Evolutionary conservation across 2,797 vertebrate species (phyloP), one percentile per base, ranked within the genome.

Genomic region (Pseudochromis fuscus): DNA sequence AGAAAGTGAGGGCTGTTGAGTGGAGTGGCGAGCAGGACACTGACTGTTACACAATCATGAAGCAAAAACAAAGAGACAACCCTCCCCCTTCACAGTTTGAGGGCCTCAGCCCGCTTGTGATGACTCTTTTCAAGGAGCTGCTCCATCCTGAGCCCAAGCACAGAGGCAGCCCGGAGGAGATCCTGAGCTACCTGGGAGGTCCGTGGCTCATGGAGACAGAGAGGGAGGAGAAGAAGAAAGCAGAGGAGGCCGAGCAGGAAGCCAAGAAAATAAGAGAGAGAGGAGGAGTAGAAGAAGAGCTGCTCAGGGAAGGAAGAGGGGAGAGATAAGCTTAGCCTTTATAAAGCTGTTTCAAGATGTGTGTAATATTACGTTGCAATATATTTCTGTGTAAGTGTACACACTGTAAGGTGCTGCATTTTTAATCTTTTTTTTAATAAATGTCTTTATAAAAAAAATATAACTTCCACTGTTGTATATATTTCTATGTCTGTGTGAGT

Each of bases 51-150:
- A 48, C 25, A 13, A 66, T 75, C 45, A 75, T 74, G 82, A 75
- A 80, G 67, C 60, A 81, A 64, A 83, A 79, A 15, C 66, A 24
- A 56, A 78, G 35, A 59, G 65, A 65, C 37, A 88, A 95, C 52
- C 87, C 94, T 5, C 93, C 94, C 0, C 93, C 92, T 0, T 86
- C 88, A 38, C 97, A 97, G 64, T 98, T 98, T 92, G 75, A 74
- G 0, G 91, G 93, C 72, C 92, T 98, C 87, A 96, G 95, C 0
- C 83, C 93, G 0, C 91, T 94, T 0, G 94, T 94, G 1, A 92
- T 96, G 87, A 83, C 91, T 66, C 92, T 98, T 78, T 89, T 98
- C 45, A 93, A 81, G 49, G 94, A 96, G 70, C 90, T 98, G 24
- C 93, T 98, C 60, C 89, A 95, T 37, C 93, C 96, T 0, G 86